A percentile compares a stretch with the other conserved stretches of the same genome.
Conservation (phyloP, 2,113 vertebrate species). For the Cygnus atratus region DNA sequence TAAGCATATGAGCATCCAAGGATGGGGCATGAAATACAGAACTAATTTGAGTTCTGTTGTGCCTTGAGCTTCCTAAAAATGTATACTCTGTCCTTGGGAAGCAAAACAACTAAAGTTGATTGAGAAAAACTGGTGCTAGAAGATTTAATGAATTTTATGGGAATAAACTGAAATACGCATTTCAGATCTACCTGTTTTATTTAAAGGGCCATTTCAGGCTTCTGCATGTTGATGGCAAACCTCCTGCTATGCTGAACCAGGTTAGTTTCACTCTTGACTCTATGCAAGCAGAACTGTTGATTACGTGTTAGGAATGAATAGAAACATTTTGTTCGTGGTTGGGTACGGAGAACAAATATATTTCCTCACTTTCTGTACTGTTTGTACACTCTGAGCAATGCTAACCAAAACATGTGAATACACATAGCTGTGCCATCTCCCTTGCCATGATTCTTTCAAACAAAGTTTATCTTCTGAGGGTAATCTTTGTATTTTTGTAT, state of each 20-base stretch:
- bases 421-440: not conserved
- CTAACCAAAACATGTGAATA: not conserved
- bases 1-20: not conserved
- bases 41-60: not conserved
- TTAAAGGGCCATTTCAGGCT: not conserved
- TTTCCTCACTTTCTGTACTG: conserved; percentile 16
- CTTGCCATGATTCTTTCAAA: not conserved
- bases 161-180: not conserved
- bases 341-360: not conserved
- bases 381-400: not conserved
- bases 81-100: not conserved
- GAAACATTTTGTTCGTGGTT: not conserved
- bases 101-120: not conserved
- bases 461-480: not conserved
- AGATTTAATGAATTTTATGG: not conserved
- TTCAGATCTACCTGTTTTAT: not conserved
- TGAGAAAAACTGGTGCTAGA: not conserved
- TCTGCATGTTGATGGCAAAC: not conserved
- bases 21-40: not conserved
- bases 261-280: not conserved
- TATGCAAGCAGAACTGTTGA: not conserved
- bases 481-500: accelerated
- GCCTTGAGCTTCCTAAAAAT: not conserved
- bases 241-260: not conserved
- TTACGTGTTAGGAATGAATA: not conserved